phyloP scores from a whole-genome alignment of 2,797 vertebrate genomes.

The Neosalanx taihuensis region DNA sequence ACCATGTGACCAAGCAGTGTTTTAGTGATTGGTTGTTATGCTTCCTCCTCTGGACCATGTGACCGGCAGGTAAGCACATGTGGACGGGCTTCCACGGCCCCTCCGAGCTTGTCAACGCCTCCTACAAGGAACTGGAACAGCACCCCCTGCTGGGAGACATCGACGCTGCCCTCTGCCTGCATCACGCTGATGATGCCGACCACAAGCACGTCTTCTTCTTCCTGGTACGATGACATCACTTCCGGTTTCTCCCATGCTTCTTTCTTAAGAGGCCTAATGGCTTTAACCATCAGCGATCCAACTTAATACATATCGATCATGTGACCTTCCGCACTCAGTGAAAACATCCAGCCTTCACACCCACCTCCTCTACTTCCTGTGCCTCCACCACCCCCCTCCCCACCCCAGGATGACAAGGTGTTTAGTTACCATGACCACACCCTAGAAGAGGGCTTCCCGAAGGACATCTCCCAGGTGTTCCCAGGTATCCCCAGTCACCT shows the following conservation, averaged over 20 bases:
- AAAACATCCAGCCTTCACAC: too few species aligned
- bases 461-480: constrained; percentile 73
- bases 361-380: too few species aligned
- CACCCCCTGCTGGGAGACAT: constrained; percentile 35
- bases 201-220: constrained; percentile 60
- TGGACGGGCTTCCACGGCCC: constrained; percentile 46
- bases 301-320: too few species aligned
- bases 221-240: constrained; percentile 49
- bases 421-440: constrained; percentile 70
- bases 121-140: constrained; percentile 50
- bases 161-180: constrained; percentile 64
- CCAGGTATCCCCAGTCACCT: constrained; percentile 74
- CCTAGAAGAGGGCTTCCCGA: constrained; percentile 70
- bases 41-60: not conserved
- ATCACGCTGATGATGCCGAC: not conserved
- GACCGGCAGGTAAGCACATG: constrained; percentile 46
- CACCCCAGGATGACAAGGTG: constrained; percentile 69
- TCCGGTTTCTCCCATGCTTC: too few species aligned
- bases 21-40: too few species aligned
- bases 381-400: too few species aligned
- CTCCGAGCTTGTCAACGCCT: constrained; percentile 30
- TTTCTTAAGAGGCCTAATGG: too few species aligned
- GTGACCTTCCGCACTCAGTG: too few species aligned
- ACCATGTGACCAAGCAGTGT: too few species aligned
- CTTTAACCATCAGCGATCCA: too few species aligned